A percentile compares a stretch with the other conserved stretches of the same genome.
phyloP scores from a whole-genome alignment of 2,888 invertebrate species.

The Apamea epomidion region DNA sequence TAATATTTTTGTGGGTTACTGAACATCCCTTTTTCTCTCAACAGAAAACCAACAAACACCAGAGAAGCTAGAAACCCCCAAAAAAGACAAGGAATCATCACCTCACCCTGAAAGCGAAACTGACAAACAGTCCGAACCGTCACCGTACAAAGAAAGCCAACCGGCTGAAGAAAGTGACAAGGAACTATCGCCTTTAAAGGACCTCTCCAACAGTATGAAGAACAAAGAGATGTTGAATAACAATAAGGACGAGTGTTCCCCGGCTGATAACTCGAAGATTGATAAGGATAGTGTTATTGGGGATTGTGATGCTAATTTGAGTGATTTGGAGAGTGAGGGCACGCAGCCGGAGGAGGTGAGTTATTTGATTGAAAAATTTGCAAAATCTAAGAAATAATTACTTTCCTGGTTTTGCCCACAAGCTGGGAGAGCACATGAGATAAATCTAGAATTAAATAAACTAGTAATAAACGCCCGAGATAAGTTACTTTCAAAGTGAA shows the following conservation, averaged over 20 bases:
- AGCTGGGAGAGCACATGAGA: too few species aligned
- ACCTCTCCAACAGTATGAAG: slow-evolving; percentile 79
- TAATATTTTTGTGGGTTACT: too few species aligned
- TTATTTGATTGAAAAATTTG: too few species aligned
- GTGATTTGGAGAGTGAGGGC: slow-evolving; percentile 96
- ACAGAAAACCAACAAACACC: slow-evolving; percentile 70
- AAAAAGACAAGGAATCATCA: slow-evolving; percentile 78
- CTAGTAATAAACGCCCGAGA: too few species aligned
- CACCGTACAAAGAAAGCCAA: slow-evolving; percentile 74
- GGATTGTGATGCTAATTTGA: slow-evolving; percentile 90
- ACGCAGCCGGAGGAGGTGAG: slow-evolving; percentile 95
- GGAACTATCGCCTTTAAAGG: slow-evolving; percentile 81
- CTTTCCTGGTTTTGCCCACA: too few species aligned
- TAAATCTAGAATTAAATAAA: too few species aligned
- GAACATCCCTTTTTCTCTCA: too few species aligned
- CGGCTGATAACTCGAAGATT: slow-evolving; percentile 83
- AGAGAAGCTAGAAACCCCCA: slow-evolving; percentile 81
- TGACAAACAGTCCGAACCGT: slow-evolving; percentile 69
- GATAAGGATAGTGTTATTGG: slow-evolving; percentile 92
- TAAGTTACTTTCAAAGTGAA: too few species aligned
- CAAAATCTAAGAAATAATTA: too few species aligned
- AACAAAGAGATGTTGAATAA: slow-evolving; percentile 83
- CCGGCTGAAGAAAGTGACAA: slow-evolving; percentile 76
- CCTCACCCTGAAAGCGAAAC: slow-evolving; percentile 70
- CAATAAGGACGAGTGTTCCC: slow-evolving; percentile 87